phyloP scores from a whole-genome alignment of 2,888 invertebrate genomes.

The Nesidiocoris tenuis region DNA sequence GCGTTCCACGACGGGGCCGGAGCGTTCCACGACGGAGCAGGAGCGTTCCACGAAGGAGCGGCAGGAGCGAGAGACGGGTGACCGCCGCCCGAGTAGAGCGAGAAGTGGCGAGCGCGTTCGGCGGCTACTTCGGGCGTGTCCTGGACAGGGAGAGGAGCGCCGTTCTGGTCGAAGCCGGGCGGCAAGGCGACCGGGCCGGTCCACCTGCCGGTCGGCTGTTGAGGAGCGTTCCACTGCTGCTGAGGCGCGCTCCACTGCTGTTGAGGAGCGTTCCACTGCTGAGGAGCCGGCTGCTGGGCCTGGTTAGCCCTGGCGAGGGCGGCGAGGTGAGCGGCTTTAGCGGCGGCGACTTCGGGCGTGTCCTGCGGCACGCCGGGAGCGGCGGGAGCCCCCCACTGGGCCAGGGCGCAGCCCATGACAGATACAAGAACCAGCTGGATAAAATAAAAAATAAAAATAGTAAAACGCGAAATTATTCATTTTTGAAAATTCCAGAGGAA shows the following conservation, averaged over 20 bases:
- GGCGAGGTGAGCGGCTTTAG: constrained; percentile 48
- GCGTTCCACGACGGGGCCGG: constrained; percentile 55
- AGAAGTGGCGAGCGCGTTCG: constrained; percentile 48
- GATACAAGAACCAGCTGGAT: constrained; percentile 37
- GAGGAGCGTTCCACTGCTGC: constrained; percentile 37
- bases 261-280: constrained; percentile 1
- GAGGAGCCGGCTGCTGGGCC: not conserved
- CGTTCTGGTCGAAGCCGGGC: constrained; percentile 47
- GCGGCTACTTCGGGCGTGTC: constrained; percentile 49
- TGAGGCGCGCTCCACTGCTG: constrained; percentile 25
- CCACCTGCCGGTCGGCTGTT: constrained; percentile 35
- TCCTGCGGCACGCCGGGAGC: constrained; percentile 40
- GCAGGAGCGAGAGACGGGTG: constrained; percentile 41
- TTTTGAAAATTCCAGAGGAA: not conserved
- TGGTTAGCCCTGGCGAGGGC: constrained; percentile 40
- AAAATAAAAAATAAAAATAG: no score
- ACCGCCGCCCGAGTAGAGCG: constrained; percentile 35
- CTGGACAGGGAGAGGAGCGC: constrained; percentile 46
- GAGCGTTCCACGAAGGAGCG: constrained; percentile 41
- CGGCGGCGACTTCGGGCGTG: constrained; percentile 50
- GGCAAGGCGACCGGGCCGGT: constrained; percentile 46
- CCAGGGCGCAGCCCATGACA: constrained; percentile 29
- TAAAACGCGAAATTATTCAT: not conserved
- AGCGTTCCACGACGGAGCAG: constrained; percentile 9
- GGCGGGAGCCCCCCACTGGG: constrained; percentile 35